Evolutionary conservation across 2,797 vertebrate species (phyloP).

Genomic region (Chelon labrosus): DNA sequence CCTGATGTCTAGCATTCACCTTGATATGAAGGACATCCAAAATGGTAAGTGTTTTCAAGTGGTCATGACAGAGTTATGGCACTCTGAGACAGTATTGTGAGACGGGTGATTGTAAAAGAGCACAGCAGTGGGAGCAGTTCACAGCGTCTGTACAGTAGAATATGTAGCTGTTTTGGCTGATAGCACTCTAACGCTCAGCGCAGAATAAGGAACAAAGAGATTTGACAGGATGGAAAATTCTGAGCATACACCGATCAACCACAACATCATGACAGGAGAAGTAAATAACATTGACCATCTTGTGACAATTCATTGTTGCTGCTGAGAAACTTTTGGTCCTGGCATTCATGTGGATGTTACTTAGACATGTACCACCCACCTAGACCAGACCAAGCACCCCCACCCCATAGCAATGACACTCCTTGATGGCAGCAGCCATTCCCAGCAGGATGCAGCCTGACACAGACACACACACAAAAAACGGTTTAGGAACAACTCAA

Average conservation of each 20-base stretch:
- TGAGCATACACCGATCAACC: background rate
- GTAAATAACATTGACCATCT: no score
- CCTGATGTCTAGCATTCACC: slow-evolving; percentile 98
- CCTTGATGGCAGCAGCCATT: no score
- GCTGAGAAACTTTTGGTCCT: no score
- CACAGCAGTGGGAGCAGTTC: background rate
- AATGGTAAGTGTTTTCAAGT: slow-evolving; percentile 87
- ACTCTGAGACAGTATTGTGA: slow-evolving; percentile 1
- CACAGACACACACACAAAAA: no score
- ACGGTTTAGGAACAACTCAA: no score
- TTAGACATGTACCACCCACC: no score
- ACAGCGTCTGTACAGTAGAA: background rate
- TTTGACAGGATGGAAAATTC: background rate
- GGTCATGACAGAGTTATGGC: background rate
- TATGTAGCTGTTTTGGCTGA: background rate
- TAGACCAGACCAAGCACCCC: no score
- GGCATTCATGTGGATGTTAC: no score
- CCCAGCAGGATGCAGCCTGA: no score
- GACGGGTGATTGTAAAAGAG: background rate
- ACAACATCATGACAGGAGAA: no score
- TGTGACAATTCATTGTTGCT: no score
- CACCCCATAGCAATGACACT: no score
- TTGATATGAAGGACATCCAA: slow-evolving; percentile 98
- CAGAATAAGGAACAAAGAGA: background rate
- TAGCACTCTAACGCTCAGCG: background rate